A percentile compares a stretch with the other conserved stretches of the same genome.
These are phyloP conservation scores for Micromesistius poutassou DNA, from an alignment of 2,797 vertebrate genomes.

Conservation along the genomic window DNA sequence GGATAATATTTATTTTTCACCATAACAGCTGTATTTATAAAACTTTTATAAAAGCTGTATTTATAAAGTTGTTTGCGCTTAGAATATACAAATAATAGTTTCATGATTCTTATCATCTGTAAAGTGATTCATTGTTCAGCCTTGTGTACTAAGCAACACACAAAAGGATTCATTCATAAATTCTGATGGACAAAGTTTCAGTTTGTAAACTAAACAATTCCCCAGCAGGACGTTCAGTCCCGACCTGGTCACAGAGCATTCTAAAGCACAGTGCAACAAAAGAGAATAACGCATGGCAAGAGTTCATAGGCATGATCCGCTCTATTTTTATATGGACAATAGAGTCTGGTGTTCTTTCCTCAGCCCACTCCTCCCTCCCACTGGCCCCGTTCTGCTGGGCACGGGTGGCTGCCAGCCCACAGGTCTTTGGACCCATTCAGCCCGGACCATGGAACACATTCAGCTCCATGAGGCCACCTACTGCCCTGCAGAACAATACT, in stretches of 20 bases:
- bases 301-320: constrained; percentile 3
- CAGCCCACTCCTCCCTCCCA: constrained; percentile 40
- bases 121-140: background rate
- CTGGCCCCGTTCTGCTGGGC: constrained; percentile 11
- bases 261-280: background rate
- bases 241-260: background rate
- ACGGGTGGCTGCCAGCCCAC: constrained; percentile 23
- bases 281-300: constrained; percentile 10
- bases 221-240: background rate
- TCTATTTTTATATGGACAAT: constrained; percentile 40
- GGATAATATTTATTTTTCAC: background rate
- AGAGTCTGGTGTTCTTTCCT: constrained; percentile 30
- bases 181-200: background rate
- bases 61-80: background rate
- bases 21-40: background rate
- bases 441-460: constrained; percentile 26
- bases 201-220: background rate
- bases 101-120: background rate
- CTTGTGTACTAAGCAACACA: background rate
- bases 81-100: background rate
- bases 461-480: constrained; percentile 51
- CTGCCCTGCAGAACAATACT: constrained; percentile 50
- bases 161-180: background rate
- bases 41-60: background rate
- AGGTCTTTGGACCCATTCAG: constrained; percentile 37